Evolutionary conservation across 1,140 invertebrate species (phyloP).

Genomic region (Hormaphis cornu): DNA sequence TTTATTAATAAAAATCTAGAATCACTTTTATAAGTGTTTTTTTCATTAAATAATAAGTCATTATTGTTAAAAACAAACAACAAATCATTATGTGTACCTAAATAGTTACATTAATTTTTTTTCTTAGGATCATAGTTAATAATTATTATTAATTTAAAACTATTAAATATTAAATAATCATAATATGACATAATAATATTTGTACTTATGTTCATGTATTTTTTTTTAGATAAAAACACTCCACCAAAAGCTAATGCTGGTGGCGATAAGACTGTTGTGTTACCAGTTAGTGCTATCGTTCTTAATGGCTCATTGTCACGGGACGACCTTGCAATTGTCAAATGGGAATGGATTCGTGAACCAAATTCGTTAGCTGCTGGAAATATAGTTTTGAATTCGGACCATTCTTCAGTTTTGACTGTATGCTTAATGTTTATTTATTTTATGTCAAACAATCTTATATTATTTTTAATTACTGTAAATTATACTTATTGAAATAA

Average conservation of each 20-base stretch:
- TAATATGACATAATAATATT: neutral
- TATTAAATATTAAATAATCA: neutral
- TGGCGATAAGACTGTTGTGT: constrained; percentile 53
- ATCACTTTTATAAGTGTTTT: no score
- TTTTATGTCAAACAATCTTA: neutral
- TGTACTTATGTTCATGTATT: neutral
- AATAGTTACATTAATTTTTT: neutral
- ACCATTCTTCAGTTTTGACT: constrained; percentile 65
- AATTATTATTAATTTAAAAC: neutral
- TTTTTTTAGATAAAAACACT: constrained; percentile 68
- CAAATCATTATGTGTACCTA: no score
- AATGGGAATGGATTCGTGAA: constrained; percentile 76
- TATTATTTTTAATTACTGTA: no score
- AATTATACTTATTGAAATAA: no score
- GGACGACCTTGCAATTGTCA: constrained; percentile 78
- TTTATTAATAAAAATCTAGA: no score
- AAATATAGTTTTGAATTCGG: constrained; percentile 61
- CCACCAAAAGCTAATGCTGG: constrained; percentile 62
- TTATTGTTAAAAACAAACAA: no score
- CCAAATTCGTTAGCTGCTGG: constrained; percentile 74
- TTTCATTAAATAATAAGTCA: no score
- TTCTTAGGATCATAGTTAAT: neutral
- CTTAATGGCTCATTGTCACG: constrained; percentile 77
- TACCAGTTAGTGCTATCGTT: constrained; percentile 64
- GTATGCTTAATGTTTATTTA: constrained; percentile 44